Conservation (phyloP, 2,888 invertebrate species). For the Arge pagana region DNA sequence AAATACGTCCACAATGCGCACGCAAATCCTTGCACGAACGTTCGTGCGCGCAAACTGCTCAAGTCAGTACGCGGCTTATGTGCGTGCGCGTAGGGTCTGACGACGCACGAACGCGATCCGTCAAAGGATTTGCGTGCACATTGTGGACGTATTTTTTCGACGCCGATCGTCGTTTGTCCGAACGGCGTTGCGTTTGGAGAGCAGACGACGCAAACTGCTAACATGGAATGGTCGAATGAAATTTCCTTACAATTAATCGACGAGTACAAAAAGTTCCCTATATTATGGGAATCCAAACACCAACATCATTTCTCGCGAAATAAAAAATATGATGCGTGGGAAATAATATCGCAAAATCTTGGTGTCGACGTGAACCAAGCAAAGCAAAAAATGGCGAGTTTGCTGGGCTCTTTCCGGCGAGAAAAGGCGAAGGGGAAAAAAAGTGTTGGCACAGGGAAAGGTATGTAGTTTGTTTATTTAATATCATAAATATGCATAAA, state of each 20-base stretch:
- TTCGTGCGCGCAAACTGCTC: too few species aligned
- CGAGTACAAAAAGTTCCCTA: slow-evolving; percentile 24
- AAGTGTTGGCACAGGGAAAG: slow-evolving; percentile 19
- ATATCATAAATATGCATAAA: too few species aligned
- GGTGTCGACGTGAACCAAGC: slow-evolving; percentile 5
- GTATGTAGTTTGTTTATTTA: slow-evolving; percentile 22
- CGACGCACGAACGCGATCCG: too few species aligned
- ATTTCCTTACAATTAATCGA: slow-evolving; percentile 24
- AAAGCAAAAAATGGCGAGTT: slow-evolving; percentile 27
- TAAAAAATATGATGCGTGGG: slow-evolving; percentile 29
- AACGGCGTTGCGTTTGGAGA: too few species aligned
- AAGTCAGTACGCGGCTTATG: too few species aligned
- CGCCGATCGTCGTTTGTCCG: too few species aligned
- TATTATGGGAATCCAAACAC: slow-evolving; percentile 27
- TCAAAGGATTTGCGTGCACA: too few species aligned
- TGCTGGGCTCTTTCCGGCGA: slow-evolving; percentile 27
- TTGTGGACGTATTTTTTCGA: too few species aligned
- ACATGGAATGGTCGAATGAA: slow-evolving; percentile 29
- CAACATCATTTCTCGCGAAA: slow-evolving; percentile 13
- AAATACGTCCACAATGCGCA: too few species aligned
- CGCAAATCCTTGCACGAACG: too few species aligned
- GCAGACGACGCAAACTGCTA: too few species aligned
- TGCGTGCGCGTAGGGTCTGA: too few species aligned
- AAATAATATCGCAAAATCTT: slow-evolving; percentile 14
- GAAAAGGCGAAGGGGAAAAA: slow-evolving; percentile 30